A percentile compares a stretch with the other conserved stretches of the same genome.
These are phyloP conservation scores for Andinoacara biseriatus DNA, from an alignment of 2,113 vertebrate genomes.

Conservation along the genomic window DNA sequence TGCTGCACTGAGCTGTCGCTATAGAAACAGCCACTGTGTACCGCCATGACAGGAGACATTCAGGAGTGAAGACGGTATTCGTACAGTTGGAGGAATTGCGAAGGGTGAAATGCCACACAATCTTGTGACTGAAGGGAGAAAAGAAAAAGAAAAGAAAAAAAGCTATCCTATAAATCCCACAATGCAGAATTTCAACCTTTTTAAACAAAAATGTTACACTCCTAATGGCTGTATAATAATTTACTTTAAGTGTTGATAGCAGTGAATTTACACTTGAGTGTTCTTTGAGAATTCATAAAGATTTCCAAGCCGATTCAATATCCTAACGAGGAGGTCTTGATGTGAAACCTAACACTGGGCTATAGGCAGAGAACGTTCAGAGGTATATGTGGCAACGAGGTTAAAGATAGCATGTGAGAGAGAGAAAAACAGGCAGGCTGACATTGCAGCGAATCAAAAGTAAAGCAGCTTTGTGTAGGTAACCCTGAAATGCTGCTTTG, in stretches of 20 bases:
- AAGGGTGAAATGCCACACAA: constrained; percentile 57
- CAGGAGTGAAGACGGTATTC: constrained; percentile 86
- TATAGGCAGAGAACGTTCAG: constrained; percentile 66
- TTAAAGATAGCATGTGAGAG: constrained; percentile 28
- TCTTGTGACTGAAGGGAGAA: neutral
- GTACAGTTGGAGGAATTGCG: constrained; percentile 55
- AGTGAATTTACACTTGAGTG: constrained; percentile 41
- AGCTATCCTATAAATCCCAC: constrained; percentile 32
- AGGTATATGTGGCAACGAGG: constrained; percentile 76
- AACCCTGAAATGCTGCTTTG: constrained; percentile 96
- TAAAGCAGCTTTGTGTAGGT: constrained; percentile 86
- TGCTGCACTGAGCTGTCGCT: constrained; percentile 70
- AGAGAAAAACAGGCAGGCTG: constrained; percentile 11
- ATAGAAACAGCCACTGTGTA: constrained; percentile 88
- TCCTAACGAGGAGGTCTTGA: constrained; percentile 30
- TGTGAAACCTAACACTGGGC: constrained; percentile 43
- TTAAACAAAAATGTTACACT: neutral
- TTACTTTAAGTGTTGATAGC: constrained; percentile 16
- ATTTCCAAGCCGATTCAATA: constrained; percentile 31
- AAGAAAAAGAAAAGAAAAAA: constrained; percentile 45
- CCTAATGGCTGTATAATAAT: constrained; percentile 5
- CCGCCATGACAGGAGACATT: constrained; percentile 91
- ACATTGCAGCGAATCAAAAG: constrained; percentile 63
- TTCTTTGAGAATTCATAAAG: constrained; percentile 37
- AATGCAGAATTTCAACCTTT: neutral